Evolutionary conservation across 2,888 invertebrate genomes (phyloP).

Genomic region (Trichacis sp.): DNA sequence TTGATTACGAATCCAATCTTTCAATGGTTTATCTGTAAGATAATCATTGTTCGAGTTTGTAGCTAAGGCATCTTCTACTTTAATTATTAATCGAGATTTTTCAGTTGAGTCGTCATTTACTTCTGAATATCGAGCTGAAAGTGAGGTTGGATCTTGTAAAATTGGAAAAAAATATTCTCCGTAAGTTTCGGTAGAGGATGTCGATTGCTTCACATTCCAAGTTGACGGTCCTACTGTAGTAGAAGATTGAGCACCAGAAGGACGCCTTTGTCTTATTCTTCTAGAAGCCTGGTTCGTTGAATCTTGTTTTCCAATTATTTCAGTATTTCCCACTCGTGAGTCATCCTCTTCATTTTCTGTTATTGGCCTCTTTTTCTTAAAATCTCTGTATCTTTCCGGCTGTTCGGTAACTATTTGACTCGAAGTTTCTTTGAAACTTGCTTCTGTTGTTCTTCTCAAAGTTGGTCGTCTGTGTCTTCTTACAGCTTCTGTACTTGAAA

Average conservation of each 20-base stretch:
- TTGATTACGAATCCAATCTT: slow-evolving; percentile 10
- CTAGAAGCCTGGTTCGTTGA: slow-evolving; percentile 29
- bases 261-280: slow-evolving; percentile 19
- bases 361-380: slow-evolving; percentile 30
- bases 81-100: slow-evolving; percentile 30
- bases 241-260: background rate
- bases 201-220: background rate
- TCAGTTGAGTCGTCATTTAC: background rate
- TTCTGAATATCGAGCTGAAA: background rate
- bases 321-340: slow-evolving; percentile 23
- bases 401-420: slow-evolving; percentile 47
- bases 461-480: slow-evolving; percentile 44
- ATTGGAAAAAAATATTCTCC: background rate
- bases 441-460: slow-evolving; percentile 31
- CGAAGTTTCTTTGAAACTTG: slow-evolving; percentile 45
- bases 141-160: background rate
- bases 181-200: background rate
- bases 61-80: slow-evolving; percentile 35
- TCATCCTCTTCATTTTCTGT: slow-evolving; percentile 27
- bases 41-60: slow-evolving; percentile 29
- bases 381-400: slow-evolving; percentile 10
- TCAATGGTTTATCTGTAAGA: slow-evolving; percentile 24
- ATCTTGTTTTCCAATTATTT: slow-evolving; percentile 43
- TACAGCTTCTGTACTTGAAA: slow-evolving; percentile 11
- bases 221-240: too few relatives aligned